Evolutionary conservation across 2,113 vertebrate species (phyloP), one percentile per base, ranked within the genome.

Genomic region (Aegotheles bennettii): DNA sequence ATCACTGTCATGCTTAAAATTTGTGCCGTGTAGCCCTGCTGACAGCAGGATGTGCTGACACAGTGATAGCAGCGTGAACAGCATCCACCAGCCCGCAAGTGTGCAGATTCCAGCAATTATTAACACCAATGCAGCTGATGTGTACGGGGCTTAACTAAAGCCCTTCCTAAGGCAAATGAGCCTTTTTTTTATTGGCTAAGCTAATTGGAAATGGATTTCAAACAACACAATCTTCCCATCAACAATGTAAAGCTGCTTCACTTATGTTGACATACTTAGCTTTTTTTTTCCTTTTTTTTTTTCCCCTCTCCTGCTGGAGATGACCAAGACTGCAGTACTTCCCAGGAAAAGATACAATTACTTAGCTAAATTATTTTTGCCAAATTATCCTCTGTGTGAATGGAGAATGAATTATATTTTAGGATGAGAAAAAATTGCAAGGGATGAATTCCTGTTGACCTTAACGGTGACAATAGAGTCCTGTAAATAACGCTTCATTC

Each of bases 341-440:
- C 40, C 47, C n/a, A 74, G 47, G 60, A 80, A 88, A 65, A 94
- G 10, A 54, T 38, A 21, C 26, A 76, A 86, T 90, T 88, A 40
- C 76, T 60, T 87, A 61, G 68, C 54, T 77, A 77, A 86, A 67
- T 88, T 68, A 63, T 65, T 77, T 85, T 89, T 3, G 6, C 35
- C 40, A 54, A 42, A 20, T 79, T 48, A 47, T 91, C 13, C 38
- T 95, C 85, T 5, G 6, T 35, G 42, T 81, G 89, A 93, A 90
- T 81, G 75, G 89, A 82, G 56, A 94, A 93, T 87, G 36, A 97
- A 96, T 94, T 97, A 70, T 86, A 90, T 93, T 97, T 94, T 54
- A 70, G 89, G 70, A 67, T 95, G 67, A 95, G 91, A 87, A 96
- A 92, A 97, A 95, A 95, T 68, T 80, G 33, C 94, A 94, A 95